Evolutionary conservation across 2,113 vertebrate genomes (phyloP).

Genomic region (Forbesichthys papilliferus): DNA sequence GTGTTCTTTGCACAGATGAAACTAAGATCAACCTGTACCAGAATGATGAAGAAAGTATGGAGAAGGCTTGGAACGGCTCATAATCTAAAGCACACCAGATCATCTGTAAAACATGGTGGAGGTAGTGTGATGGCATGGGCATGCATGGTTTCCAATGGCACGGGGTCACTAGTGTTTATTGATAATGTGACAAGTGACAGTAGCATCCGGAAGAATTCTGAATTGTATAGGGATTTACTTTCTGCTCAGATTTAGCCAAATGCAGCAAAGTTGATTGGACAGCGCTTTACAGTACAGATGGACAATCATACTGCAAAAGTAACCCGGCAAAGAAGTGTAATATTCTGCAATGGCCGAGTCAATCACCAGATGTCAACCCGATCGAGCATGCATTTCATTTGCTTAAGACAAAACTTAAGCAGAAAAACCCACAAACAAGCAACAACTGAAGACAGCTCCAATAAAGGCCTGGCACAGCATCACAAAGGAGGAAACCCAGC

Average conservation of each 20-base stretch:
- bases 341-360: background rate
- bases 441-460: background rate
- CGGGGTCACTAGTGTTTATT: slow-evolving; percentile 18
- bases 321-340: slow-evolving; percentile 4
- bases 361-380: background rate
- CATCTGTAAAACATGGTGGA: slow-evolving; percentile 7
- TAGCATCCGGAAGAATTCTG: slow-evolving; percentile 5
- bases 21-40: background rate
- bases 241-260: background rate
- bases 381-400: slow-evolving; percentile 7
- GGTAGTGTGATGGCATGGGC: slow-evolving; percentile 14
- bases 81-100: background rate
- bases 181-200: slow-evolving; percentile 4
- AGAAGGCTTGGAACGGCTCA: background rate
- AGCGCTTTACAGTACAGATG: background rate
- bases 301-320: background rate
- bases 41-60: background rate
- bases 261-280: slow-evolving; percentile 8
- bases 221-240: background rate
- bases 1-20: background rate
- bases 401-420: slow-evolving; percentile 6
- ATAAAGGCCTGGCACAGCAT: slow-evolving; percentile 3
- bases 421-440: background rate
- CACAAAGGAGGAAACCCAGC: background rate
- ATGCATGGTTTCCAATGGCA: slow-evolving; percentile 18